A percentile compares a stretch with the other conserved stretches of the same genome.
Evolutionary conservation across 1,140 invertebrate species (phyloP).

Genomic region (Drosophila triauraria): DNA sequence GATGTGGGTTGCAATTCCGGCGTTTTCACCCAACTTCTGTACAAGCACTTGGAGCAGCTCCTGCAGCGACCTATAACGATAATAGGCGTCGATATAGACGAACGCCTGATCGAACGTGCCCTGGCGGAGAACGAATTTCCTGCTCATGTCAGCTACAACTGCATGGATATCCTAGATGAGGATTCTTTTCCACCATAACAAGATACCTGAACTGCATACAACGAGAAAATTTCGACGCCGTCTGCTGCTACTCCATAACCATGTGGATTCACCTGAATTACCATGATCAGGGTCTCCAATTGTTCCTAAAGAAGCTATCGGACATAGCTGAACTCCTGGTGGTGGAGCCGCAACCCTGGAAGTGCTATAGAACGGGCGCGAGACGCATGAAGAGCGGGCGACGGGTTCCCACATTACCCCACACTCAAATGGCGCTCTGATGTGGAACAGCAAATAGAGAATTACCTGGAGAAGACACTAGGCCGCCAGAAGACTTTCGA

Average conservation of each 20-base stretch:
- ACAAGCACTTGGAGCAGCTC: conserved; percentile 45
- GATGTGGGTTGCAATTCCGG: conserved; percentile 94
- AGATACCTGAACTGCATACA: conserved; percentile 85
- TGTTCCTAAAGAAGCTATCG: conserved; percentile 87
- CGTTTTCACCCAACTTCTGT: conserved; percentile 88
- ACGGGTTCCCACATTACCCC: conserved; percentile 87
- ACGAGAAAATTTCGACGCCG: conserved; percentile 88
- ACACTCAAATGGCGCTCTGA: conserved; percentile 87
- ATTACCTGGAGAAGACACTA: conserved; percentile 86
- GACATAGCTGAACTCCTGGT: conserved; percentile 87
- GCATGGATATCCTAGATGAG: conserved; percentile 88
- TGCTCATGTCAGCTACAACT: conserved; percentile 86
- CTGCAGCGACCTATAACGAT: conserved; percentile 85
- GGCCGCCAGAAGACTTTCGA: conserved; percentile 87
- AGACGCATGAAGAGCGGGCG: conserved; percentile 88
- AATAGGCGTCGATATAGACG: conserved; percentile 91
- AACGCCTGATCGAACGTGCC: conserved; percentile 89
- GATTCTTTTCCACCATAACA: conserved; percentile 78
- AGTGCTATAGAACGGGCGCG: conserved; percentile 91
- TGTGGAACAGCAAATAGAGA: conserved; percentile 87
- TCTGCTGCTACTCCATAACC: conserved; percentile 92
- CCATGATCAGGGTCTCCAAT: conserved; percentile 89
- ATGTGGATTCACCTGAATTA: conserved; percentile 95
- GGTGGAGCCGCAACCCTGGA: conserved; percentile 93
- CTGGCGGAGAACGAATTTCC: conserved; percentile 85